Percentiles rank a stretch among this genome's conserved stretches.
These are phyloP conservation scores for Horisme vitalbata DNA, from an alignment of 2,888 invertebrate species.

Conservation along the genomic window DNA sequence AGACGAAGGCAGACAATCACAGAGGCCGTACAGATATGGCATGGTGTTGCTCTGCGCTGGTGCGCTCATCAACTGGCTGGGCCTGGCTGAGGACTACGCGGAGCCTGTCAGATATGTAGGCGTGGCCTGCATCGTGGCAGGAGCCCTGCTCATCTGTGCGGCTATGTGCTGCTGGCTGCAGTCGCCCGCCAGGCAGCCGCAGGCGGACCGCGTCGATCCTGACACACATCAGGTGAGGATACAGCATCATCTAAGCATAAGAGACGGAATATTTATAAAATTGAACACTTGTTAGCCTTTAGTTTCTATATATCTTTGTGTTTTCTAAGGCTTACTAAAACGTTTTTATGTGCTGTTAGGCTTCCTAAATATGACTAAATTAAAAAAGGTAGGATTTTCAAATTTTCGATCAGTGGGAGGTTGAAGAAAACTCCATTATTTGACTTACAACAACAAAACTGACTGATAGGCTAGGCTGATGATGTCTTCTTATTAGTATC, in stretches of 20 bases:
- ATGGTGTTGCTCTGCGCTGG: conserved; percentile 88
- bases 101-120: conserved; percentile 89
- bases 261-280: no score
- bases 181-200: conserved; percentile 74
- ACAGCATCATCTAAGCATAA: not conserved
- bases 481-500: no score
- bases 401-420: no score
- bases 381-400: no score
- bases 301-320: not conserved
- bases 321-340: no score
- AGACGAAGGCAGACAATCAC: conserved; percentile 86
- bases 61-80: conserved; percentile 89
- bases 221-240: conserved; percentile 74
- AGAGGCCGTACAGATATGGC: conserved; percentile 88
- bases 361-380: no score
- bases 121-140: conserved; percentile 88
- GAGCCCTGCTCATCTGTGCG: conserved; percentile 87
- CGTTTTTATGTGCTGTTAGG: no score
- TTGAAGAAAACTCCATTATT: no score
- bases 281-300: no score
- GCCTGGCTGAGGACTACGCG: conserved; percentile 87
- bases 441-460: no score
- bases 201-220: conserved; percentile 67
- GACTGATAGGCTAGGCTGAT: no score
- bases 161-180: conserved; percentile 90